These are phyloP conservation scores for Thumatha senex DNA, from an alignment of 2,888 invertebrate genomes.

Conservation along the genomic window DNA sequence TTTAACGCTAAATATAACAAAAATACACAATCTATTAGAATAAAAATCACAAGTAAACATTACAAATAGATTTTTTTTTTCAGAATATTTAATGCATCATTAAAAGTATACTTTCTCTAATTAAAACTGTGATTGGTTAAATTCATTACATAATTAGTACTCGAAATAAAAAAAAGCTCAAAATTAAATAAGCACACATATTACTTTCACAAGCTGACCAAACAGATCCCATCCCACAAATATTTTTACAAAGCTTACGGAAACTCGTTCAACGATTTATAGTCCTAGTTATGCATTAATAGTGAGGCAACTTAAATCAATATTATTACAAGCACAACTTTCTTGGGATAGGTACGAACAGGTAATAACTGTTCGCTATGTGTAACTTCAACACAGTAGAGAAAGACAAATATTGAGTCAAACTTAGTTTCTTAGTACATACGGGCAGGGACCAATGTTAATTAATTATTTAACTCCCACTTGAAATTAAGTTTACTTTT, in stretches of 20 bases:
- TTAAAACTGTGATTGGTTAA: background rate
- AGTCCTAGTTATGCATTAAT: conserved; percentile 48
- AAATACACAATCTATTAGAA: too few species aligned
- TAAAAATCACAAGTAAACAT: too few species aligned
- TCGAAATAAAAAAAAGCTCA: conserved; percentile 6
- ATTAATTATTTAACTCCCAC: conserved; percentile 65
- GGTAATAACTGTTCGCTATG: conserved; percentile 54
- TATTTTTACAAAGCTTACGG: conserved; percentile 48
- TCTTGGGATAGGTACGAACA: conserved; percentile 49
- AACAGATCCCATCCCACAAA: conserved; percentile 45
- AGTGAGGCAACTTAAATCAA: conserved; percentile 58
- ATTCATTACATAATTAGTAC: conserved; percentile 10
- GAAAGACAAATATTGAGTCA: conserved; percentile 71
- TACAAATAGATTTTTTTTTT: too few species aligned
- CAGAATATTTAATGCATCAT: too few species aligned
- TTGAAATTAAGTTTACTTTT: conserved; percentile 51
- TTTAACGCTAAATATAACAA: too few species aligned
- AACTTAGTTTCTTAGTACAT: conserved; percentile 63
- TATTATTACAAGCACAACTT: conserved; percentile 66
- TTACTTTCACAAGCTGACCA: conserved; percentile 50
- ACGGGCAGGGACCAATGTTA: conserved; percentile 59
- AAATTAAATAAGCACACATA: conserved; percentile 41
- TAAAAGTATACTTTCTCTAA: too few species aligned
- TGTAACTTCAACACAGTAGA: conserved; percentile 63
- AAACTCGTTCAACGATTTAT: conserved; percentile 35